Conservation (phyloP, 1,140 invertebrate genomes). For the Tetragnatha versicolor region DNA sequence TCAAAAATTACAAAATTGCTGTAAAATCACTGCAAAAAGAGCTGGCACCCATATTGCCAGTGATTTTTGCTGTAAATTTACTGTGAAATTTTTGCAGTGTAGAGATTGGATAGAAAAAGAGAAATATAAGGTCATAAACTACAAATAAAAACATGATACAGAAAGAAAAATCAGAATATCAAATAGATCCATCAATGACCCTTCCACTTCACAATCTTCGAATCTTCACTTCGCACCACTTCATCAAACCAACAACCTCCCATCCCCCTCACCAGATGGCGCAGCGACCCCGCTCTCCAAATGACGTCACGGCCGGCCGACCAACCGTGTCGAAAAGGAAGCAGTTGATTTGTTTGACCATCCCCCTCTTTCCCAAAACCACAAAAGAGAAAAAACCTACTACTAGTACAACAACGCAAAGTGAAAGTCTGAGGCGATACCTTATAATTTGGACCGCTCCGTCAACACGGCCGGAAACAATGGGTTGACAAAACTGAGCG, state of each 20-base stretch:
- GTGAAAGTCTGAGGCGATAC: conserved; percentile 45
- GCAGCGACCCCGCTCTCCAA: neutral
- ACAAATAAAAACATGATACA: too few relatives aligned
- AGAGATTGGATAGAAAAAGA: too few relatives aligned
- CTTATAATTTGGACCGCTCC: conserved; percentile 52
- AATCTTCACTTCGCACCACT: neutral
- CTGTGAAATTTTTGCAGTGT: too few relatives aligned
- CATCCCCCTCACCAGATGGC: conserved; percentile 49
- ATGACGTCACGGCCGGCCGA: conserved; percentile 42
- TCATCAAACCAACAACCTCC: neutral
- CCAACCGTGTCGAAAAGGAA: conserved; percentile 50
- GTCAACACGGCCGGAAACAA: conserved; percentile 48
- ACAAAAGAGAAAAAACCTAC: neutral
- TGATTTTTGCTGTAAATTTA: too few relatives aligned
- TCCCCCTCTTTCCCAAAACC: conserved; percentile 7
- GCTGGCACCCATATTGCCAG: too few relatives aligned
- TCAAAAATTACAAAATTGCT: too few relatives aligned
- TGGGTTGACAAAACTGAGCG: conserved; percentile 45
- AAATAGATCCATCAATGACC: neutral
- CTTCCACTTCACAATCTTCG: neutral
- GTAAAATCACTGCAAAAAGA: too few relatives aligned
- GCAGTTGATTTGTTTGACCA: conserved; percentile 34
- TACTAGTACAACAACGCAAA: conserved; percentile 22
- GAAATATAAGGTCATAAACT: too few relatives aligned
- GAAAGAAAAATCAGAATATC: too few relatives aligned